These are phyloP conservation scores for Hypsibius dujardini DNA, from an alignment of 1,140 invertebrate genomes.

Conservation along the genomic window DNA sequence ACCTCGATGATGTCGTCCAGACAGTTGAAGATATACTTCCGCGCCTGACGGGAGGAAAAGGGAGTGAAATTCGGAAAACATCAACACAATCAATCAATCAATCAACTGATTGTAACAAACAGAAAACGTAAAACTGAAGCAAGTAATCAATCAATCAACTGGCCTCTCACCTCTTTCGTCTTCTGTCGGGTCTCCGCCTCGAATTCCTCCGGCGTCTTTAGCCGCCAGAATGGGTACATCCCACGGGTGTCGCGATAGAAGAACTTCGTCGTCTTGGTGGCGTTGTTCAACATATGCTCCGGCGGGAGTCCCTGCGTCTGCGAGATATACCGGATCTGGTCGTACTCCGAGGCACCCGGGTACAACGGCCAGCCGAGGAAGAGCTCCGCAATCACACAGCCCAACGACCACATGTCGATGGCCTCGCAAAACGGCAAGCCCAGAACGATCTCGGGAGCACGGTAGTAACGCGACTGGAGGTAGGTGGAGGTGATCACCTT, in stretches of 20 bases:
- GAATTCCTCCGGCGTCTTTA: conserved; percentile 95
- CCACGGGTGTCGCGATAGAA: conserved; percentile 91
- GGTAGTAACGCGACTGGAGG: conserved; percentile 92
- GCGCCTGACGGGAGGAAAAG: conserved; percentile 37
- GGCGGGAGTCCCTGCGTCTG: conserved; percentile 84
- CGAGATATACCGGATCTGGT: conserved; percentile 87
- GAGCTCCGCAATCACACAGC: conserved; percentile 95
- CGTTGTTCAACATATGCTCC: conserved; percentile 95
- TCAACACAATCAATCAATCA: too few relatives aligned
- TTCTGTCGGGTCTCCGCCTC: conserved; percentile 93
- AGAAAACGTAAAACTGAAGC: neutral
- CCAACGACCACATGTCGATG: conserved; percentile 99
- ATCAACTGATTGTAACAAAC: neutral
- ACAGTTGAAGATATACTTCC: conserved; percentile 99
- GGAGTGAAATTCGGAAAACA: too few relatives aligned
- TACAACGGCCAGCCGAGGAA: conserved; percentile 99
- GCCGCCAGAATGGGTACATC: conserved; percentile 88
- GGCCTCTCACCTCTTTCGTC: conserved; percentile 61
- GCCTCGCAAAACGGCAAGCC: conserved; percentile 95
- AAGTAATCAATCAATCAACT: neutral
- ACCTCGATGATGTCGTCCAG: conserved; percentile 87
- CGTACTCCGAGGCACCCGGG: conserved; percentile 97
- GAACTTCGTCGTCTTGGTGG: conserved; percentile 94
- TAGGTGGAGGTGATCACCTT: conserved; percentile 99
- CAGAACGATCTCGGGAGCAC: conserved; percentile 95